phyloP scores from a whole-genome alignment of 2,113 vertebrate species.

The Platysteira castanea region DNA sequence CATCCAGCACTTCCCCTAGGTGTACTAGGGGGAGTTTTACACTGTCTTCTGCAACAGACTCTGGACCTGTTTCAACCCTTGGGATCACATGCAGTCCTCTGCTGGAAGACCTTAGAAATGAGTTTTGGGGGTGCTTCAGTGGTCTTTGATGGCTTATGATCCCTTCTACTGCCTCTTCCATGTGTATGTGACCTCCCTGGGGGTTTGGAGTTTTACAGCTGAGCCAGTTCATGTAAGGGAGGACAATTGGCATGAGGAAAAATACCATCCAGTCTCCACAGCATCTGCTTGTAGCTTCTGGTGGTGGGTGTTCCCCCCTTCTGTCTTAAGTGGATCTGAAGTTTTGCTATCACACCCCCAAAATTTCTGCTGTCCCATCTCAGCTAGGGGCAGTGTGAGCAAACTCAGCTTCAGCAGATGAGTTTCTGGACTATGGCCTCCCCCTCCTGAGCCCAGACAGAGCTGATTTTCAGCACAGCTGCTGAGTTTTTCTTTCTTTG shows the following conservation, averaged over 20 bases:
- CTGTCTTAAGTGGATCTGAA: accelerated
- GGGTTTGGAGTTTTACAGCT: neutral
- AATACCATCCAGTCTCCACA: too few relatives aligned
- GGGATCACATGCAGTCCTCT: neutral
- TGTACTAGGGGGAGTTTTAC: neutral
- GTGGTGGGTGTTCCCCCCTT: neutral
- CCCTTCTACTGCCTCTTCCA: neutral
- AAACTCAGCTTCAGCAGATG: neutral
- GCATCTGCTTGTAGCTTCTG: neutral
- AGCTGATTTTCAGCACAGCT: neutral
- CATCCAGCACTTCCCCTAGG: neutral
- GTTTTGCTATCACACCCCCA: neutral
- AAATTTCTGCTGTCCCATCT: neutral
- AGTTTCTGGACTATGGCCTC: neutral
- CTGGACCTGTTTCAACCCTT: neutral
- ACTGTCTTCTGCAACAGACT: neutral
- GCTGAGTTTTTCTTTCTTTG: neutral
- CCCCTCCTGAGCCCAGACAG: accelerated
- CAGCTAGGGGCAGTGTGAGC: neutral
- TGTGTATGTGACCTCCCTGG: too few relatives aligned
- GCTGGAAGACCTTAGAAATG: neutral
- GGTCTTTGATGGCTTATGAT: neutral
- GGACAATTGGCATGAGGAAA: neutral
- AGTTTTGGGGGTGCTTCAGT: neutral
- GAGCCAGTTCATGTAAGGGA: neutral